Base-by-base conservation (phyloP, 2,113 vertebrate genomes). In the Pipra filicauda region DNA sequence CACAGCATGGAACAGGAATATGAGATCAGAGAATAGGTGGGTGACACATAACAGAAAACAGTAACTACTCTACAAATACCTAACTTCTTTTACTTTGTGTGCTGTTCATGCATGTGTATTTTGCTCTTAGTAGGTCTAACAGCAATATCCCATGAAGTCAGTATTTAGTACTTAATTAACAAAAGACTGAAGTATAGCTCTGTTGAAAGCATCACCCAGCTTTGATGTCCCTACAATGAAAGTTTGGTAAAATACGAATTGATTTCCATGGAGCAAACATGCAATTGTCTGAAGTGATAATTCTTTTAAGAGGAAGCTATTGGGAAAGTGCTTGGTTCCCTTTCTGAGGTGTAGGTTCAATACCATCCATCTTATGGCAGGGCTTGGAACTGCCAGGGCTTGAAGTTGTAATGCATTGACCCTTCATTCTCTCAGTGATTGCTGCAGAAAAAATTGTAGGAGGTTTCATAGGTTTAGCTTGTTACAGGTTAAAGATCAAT, bases 401-500 rank as follows among this genome's bases (percentile, higher is more conserved):
- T 9, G 46, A 24, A 33, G 1, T 39, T 16, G 4, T 46, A 67
- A 78, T 35, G 43, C 89, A 91, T 20, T 72, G 88, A 95, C 71
- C 88, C 85, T 95, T 90, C 92, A 35, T 58, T 58, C 58, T 66
- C 58, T 27, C 48, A 58, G 85, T 0, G 0, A 76, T 3, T 75
- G 81, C 88, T 88, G 81, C 90, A 94, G 88, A 70, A 62, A 39
- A 85, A 44, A 91, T 89, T 59, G 82, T 75, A 81, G 58, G 39
- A 75, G 59, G 27, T 61, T 58, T 73, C 78, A 79, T 44, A 8
- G 61, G 78, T 88, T 90, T 61, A 46, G 70, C 57, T 82, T 65
- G 81, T 85, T 95, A 66, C 85, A 79, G 88, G 95, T 93, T 91
- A 76, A 88, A 95, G 94, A 76, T 90, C 92, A 91, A n/a, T 82